A percentile compares a stretch with the other conserved stretches of the same genome.
Conservation (phyloP, 1,140 invertebrate species). For the Drosophila ambigua region DNA sequence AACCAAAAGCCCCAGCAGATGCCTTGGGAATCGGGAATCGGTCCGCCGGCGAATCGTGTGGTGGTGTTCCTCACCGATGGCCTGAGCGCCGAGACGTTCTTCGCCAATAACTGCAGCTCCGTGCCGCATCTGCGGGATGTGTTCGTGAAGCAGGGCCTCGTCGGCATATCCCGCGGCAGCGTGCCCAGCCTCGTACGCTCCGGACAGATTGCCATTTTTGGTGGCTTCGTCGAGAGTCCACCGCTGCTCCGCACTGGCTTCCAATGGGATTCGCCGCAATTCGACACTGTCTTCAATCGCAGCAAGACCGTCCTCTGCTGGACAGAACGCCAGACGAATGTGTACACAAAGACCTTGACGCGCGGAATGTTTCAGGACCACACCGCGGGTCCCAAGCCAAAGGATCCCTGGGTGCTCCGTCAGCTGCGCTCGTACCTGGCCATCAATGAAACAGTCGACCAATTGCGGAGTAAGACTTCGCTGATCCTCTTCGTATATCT, state of each 20-base stretch:
- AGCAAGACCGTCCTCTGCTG: slow-evolving; percentile 87
- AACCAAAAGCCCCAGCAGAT: slow-evolving; percentile 84
- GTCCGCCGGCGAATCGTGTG: slow-evolving; percentile 89
- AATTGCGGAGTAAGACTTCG: slow-evolving; percentile 85
- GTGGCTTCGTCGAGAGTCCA: slow-evolving; percentile 98
- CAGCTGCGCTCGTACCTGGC: slow-evolving; percentile 89
- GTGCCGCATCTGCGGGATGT: slow-evolving; percentile 55
- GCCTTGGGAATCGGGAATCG: slow-evolving; percentile 54
- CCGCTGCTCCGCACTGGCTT: slow-evolving; percentile 97
- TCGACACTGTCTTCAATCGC: slow-evolving; percentile 98
- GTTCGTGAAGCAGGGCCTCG: slow-evolving; percentile 86
- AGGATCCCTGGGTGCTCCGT: slow-evolving; percentile 96
- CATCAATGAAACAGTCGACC: slow-evolving; percentile 71
- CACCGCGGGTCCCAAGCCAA: slow-evolving; percentile 85
- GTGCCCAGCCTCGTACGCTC: slow-evolving; percentile 98
- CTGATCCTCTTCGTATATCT: slow-evolving; percentile 96
- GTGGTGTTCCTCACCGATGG: slow-evolving; percentile 96
- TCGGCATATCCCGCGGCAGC: slow-evolving; percentile 94
- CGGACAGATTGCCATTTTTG: slow-evolving; percentile 97
- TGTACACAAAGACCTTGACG: no score
- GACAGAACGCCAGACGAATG: slow-evolving; percentile 60
- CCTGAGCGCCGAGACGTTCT: slow-evolving; percentile 91
- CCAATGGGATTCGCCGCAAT: slow-evolving; percentile 96
- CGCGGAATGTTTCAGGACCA: no score
- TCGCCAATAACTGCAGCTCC: slow-evolving; percentile 76